Percentiles rank a stretch among this genome's conserved stretches.
Conservation (phyloP, 2,797 vertebrate species). For the Cirrhinus molitorella region DNA sequence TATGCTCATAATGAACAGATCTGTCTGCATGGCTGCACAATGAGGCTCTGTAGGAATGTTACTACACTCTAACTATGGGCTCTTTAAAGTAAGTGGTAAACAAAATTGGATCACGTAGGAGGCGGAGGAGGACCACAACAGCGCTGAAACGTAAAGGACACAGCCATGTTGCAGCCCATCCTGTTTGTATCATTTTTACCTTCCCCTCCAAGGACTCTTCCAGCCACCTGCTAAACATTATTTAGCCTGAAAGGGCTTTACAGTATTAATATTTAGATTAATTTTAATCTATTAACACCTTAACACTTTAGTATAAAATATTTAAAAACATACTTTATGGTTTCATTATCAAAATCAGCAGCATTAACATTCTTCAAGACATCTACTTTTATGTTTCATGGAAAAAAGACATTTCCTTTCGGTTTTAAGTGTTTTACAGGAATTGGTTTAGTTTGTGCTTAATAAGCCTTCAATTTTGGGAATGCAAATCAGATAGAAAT, state of each 20-base stretch:
- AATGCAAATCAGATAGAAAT: neutral
- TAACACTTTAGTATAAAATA: neutral
- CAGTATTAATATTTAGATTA: neutral
- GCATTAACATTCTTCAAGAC: neutral
- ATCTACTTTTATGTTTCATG: neutral
- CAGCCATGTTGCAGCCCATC: slow-evolving; percentile 40
- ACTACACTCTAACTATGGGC: slow-evolving; percentile 39
- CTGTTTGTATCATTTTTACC: slow-evolving; percentile 55
- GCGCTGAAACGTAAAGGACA: slow-evolving; percentile 21
- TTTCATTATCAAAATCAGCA: neutral
- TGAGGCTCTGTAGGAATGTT: slow-evolving; percentile 17
- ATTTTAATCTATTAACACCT: slow-evolving; percentile 1
- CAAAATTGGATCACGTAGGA: slow-evolving; percentile 5
- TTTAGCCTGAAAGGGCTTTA: neutral
- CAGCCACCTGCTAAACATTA: slow-evolving; percentile 49
- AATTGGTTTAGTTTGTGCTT: neutral
- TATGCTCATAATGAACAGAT: slow-evolving; percentile 38
- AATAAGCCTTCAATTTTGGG: no score
- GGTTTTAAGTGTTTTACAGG: neutral
- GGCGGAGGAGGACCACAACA: neutral
- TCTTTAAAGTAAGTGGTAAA: slow-evolving; percentile 48
- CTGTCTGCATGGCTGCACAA: slow-evolving; percentile 36
- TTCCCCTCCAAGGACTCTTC: slow-evolving; percentile 21
- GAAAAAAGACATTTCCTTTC: neutral
- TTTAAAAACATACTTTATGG: neutral